These are phyloP conservation scores for Amniataba percoides DNA, from an alignment of 2,797 vertebrate genomes.

Conservation along the genomic window DNA sequence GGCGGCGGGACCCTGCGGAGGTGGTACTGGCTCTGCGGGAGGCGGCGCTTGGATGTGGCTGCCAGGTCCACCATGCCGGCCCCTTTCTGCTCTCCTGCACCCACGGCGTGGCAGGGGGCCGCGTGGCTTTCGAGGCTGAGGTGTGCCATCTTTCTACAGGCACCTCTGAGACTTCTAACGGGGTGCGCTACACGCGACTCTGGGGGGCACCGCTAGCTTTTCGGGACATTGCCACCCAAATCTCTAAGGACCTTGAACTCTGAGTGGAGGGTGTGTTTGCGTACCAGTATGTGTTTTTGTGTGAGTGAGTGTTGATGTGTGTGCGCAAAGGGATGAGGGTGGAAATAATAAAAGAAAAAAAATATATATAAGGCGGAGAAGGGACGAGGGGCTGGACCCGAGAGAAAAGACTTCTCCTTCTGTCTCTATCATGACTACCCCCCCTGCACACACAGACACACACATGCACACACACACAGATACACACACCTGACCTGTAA, in stretches of 20 bases:
- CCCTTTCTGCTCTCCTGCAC: conserved; percentile 93
- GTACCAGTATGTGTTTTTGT: conserved; percentile 53
- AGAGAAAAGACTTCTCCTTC: conserved; percentile 71
- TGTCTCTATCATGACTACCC: conserved; percentile 66
- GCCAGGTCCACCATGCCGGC: conserved; percentile 89
- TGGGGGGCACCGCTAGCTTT: conserved; percentile 91
- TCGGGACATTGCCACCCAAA: conserved; percentile 90
- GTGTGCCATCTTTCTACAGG: conserved; percentile 90
- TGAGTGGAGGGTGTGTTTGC: conserved; percentile 74
- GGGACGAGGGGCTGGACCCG: conserved; percentile 79
- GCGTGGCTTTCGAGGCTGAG: conserved; percentile 91
- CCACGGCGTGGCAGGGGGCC: conserved; percentile 86
- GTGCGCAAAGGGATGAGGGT: conserved; percentile 46
- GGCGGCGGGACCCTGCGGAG: conserved; percentile 88
- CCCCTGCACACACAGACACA: conserved; percentile 34
- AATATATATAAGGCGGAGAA: conserved; percentile 35
- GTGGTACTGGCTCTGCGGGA: conserved; percentile 89
- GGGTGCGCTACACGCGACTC: conserved; percentile 90
- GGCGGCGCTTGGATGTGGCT: conserved; percentile 88
- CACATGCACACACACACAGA: conserved; percentile 42
- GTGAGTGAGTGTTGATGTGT: conserved; percentile 59
- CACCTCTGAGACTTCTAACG: conserved; percentile 86
- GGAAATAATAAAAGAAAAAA: conserved; percentile 38
- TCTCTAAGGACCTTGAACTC: conserved; percentile 92
- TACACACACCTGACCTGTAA: conserved; percentile 52